These are phyloP conservation scores for Malurus alboscapulatus DNA, from an alignment of 2,113 vertebrate genomes.

Conservation along the genomic window DNA sequence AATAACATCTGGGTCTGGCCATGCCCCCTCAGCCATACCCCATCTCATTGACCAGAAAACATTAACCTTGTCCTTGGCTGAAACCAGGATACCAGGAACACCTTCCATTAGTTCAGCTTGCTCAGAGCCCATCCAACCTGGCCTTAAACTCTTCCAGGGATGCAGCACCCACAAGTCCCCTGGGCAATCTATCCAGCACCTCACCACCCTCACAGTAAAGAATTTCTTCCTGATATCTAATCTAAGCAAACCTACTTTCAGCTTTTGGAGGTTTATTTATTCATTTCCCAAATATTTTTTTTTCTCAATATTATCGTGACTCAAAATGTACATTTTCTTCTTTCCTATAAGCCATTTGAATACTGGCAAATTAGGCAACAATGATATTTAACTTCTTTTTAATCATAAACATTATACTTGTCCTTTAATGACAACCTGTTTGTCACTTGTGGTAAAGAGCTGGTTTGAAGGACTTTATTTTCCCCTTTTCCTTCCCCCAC, in stretches of 20 bases:
- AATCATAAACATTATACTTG: not conserved
- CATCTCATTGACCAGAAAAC: not conserved
- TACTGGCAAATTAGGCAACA: not conserved
- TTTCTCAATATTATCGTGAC: not conserved
- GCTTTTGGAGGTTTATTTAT: not conserved
- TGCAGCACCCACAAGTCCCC: not conserved
- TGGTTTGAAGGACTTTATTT: not conserved
- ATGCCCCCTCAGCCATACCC: not conserved
- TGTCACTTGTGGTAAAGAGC: not conserved
- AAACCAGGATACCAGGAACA: not conserved
- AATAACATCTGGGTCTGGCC: not conserved
- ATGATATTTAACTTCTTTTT: not conserved
- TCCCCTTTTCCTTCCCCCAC: not conserved
- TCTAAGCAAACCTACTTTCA: not conserved
- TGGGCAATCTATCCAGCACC: not conserved
- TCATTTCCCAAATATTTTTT: not conserved
- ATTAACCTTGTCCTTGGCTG: not conserved
- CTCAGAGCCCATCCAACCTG: not conserved
- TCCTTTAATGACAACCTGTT: not conserved
- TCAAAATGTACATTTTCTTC: not conserved
- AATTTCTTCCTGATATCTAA: not conserved
- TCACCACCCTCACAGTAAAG: not conserved
- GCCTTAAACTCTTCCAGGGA: not conserved
- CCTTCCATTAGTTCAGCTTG: not conserved
- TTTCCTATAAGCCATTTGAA: not conserved